Evolutionary conservation across 2,797 vertebrate species (phyloP).

Genomic region (Crenuchus spilurus): DNA sequence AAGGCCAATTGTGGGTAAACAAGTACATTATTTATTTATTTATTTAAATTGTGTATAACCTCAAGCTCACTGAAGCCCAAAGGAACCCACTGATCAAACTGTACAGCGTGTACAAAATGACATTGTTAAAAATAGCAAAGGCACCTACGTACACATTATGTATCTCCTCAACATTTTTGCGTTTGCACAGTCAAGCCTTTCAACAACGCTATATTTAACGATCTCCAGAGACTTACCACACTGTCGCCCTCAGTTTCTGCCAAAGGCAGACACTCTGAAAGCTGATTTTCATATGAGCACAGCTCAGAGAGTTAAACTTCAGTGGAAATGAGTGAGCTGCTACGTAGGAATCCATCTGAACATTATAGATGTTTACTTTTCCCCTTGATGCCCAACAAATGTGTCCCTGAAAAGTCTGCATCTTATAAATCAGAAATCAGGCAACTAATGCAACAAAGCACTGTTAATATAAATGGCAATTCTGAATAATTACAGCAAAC

Average conservation of each 20-base stretch:
- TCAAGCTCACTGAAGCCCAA: too few species aligned
- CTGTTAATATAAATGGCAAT: neutral
- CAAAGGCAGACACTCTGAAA: neutral
- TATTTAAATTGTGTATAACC: neutral
- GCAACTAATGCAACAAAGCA: conserved; percentile 1
- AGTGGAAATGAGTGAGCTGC: neutral
- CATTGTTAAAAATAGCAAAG: neutral
- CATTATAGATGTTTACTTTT: neutral
- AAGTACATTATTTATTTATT: neutral
- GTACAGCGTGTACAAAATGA: neutral
- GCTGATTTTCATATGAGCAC: neutral
- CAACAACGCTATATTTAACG: neutral
- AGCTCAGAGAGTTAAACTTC: neutral
- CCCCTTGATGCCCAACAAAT: conserved; percentile 6
- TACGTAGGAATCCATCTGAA: neutral
- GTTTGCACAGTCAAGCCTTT: neutral
- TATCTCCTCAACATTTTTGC: neutral
- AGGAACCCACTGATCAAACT: neutral
- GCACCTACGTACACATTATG: neutral
- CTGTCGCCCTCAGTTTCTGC: conserved; percentile 3
- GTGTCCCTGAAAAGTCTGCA: neutral
- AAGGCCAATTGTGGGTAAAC: neutral
- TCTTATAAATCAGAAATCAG: neutral
- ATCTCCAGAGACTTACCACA: neutral
- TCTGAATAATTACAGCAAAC: neutral